phyloP scores from a whole-genome alignment of 2,113 vertebrate species.

The Chiloscyllium plagiosum region DNA sequence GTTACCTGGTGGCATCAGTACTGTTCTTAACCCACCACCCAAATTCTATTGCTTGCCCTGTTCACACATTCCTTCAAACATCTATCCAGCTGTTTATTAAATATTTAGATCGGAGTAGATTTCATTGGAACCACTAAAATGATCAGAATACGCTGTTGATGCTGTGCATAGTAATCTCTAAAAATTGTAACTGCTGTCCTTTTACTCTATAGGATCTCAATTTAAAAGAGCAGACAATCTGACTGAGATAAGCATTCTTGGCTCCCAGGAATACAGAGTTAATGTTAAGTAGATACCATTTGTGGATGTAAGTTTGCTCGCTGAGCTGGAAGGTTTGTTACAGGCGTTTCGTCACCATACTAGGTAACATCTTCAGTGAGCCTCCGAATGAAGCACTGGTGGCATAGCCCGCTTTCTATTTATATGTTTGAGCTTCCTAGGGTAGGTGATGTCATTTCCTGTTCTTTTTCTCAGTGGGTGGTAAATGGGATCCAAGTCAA shows the following conservation, averaged over 20 bases:
- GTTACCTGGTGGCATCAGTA: background rate
- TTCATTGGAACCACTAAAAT: background rate
- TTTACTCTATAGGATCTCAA: background rate
- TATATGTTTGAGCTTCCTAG: too few species aligned
- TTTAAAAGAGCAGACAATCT: background rate
- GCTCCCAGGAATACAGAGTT: background rate
- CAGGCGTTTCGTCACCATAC: too few species aligned
- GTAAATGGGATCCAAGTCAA: too few species aligned
- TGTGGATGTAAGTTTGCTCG: too few species aligned
- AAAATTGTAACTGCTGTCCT: background rate
- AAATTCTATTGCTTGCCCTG: background rate
- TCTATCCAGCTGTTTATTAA: background rate
- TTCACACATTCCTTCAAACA: background rate
- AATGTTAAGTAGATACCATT: background rate
- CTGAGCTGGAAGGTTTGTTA: too few species aligned
- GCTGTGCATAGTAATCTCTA: background rate
- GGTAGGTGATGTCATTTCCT: too few species aligned
- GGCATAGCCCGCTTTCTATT: too few species aligned
- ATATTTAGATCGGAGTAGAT: background rate
- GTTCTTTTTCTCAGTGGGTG: too few species aligned
- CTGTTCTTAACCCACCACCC: background rate
- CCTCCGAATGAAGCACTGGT: too few species aligned
- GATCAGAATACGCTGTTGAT: background rate
- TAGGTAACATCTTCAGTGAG: too few species aligned
- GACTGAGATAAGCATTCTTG: background rate